Base-by-base conservation (phyloP, 2,113 vertebrate species). In the Microtus montanus region DNA sequence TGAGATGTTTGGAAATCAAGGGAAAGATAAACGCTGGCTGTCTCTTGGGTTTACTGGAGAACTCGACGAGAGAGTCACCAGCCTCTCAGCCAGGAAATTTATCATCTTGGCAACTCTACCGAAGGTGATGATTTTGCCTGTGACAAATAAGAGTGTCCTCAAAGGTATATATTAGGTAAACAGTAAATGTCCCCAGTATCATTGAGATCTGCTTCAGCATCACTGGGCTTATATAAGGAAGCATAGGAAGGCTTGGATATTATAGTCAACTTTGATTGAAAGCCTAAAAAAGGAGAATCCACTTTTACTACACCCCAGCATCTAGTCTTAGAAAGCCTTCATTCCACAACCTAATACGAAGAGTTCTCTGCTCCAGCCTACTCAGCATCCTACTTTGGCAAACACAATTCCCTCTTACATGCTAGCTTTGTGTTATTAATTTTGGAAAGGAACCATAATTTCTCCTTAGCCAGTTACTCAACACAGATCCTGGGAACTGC, bases 51-150 rank as follows among this genome's bases (percentile, higher is more conserved):
- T 98, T 96, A 47, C 80, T 52, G 7, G 83, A 97, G 91, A 95
- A 92, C 96, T 97, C 89, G 64, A 87, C 79, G 96, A 97, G 83
- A 96, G 24, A 95, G 79, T 97, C 91, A 92, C 96, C 91, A 97
- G 89, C 38, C 2, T 35, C 90, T 93, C 94, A 96, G 73, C 84
- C 41, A 89, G 93, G 96, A 95, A 7, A 0, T 91, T 82, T 97
- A 92, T 97, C 96, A 98, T 97, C 97, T 98, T 98, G 96, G 95
- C 96, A 98, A 96, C 41, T 96, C 88, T 83, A 95, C 41, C 87
- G 61, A 49, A 89, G 52, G 75, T 97, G 97, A 98, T 19, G 84
- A 96, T 97, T 64, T 97, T 97, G 64, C 35, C 78, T 88, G 91
- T 68, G 14, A 89, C 93, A 98, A 95, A 96, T 92, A 94, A 95